Evolutionary conservation across 2,797 vertebrate genomes (phyloP).

Genomic region (Darevskia nairensis): DNA sequence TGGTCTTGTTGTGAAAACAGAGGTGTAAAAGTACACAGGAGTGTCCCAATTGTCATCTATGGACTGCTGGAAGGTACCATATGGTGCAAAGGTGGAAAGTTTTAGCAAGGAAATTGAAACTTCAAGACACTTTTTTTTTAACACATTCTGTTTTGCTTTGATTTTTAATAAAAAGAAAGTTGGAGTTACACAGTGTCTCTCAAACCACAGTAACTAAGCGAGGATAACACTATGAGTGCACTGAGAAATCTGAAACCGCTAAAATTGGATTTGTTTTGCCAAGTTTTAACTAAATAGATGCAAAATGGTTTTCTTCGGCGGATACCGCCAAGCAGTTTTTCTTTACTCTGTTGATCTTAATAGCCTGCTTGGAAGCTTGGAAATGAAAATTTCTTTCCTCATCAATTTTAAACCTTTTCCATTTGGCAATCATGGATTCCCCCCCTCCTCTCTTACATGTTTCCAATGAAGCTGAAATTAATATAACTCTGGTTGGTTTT

Average conservation of each 20-base stretch:
- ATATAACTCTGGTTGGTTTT: slow-evolving; percentile 63
- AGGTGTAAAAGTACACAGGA: background rate
- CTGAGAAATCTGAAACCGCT: slow-evolving; percentile 63
- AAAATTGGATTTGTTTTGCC: slow-evolving; percentile 62
- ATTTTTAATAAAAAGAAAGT: slow-evolving; percentile 57
- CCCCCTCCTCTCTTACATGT: slow-evolving; percentile 44
- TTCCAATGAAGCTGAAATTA: slow-evolving; percentile 68
- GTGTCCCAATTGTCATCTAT: background rate
- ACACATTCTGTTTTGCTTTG: slow-evolving; percentile 37
- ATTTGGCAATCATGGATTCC: slow-evolving; percentile 55
- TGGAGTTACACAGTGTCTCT: slow-evolving; percentile 40
- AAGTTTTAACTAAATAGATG: slow-evolving; percentile 73
- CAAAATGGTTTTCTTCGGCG: slow-evolving; percentile 63
- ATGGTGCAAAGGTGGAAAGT: background rate
- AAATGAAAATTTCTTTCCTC: slow-evolving; percentile 69
- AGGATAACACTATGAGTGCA: slow-evolving; percentile 53
- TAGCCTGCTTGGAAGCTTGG: slow-evolving; percentile 65
- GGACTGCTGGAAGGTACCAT: too few relatives aligned
- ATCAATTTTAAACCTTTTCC: slow-evolving; percentile 64
- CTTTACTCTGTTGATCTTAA: slow-evolving; percentile 76
- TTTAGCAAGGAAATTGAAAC: background rate
- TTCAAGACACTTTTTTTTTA: slow-evolving; percentile 8
- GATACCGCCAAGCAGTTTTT: slow-evolving; percentile 73
- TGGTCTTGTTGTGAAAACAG: background rate
- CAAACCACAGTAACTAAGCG: slow-evolving; percentile 37